A percentile compares a stretch with the other conserved stretches of the same genome.
phyloP scores from a whole-genome alignment of 23 tunicate species.

The Corella eumyota region DNA sequence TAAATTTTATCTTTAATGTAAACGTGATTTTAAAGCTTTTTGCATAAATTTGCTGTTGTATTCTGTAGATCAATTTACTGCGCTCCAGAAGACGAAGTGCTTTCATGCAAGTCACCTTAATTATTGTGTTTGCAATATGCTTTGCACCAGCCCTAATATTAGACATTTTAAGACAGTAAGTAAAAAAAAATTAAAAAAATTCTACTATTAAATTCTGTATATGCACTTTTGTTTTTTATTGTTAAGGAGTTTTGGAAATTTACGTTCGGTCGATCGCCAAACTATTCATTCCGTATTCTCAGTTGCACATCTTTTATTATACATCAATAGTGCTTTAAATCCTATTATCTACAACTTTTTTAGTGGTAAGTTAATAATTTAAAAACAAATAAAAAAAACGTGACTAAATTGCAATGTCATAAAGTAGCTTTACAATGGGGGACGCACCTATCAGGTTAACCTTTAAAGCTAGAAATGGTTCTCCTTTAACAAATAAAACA shows the following conservation, averaged over 20 bases:
- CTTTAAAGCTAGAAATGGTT: too few species aligned
- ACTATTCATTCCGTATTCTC: background rate
- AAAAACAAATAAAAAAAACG: too few species aligned
- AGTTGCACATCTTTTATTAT: background rate
- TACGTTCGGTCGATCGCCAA: background rate
- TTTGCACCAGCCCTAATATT: conserved; percentile 1
- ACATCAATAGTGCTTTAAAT: background rate
- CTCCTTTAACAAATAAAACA: too few species aligned
- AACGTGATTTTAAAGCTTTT: too few species aligned
- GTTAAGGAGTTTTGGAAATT: background rate
- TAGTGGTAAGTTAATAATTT: conserved; percentile 2
- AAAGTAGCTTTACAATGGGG: too few species aligned
- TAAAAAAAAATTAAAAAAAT: too few species aligned
- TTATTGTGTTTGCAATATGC: background rate
- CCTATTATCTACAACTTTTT: background rate
- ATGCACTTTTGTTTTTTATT: too few species aligned
- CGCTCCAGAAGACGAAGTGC: background rate
- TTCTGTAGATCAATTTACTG: background rate
- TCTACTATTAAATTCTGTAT: too few species aligned
- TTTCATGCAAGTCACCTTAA: background rate
- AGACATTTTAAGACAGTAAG: background rate
- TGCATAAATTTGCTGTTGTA: background rate
- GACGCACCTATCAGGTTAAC: too few species aligned
- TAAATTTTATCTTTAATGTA: too few species aligned
- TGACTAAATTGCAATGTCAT: too few species aligned